These are phyloP conservation scores for Medauroidea extradentata DNA, from an alignment of 1,140 invertebrate genomes.

Conservation along the genomic window DNA sequence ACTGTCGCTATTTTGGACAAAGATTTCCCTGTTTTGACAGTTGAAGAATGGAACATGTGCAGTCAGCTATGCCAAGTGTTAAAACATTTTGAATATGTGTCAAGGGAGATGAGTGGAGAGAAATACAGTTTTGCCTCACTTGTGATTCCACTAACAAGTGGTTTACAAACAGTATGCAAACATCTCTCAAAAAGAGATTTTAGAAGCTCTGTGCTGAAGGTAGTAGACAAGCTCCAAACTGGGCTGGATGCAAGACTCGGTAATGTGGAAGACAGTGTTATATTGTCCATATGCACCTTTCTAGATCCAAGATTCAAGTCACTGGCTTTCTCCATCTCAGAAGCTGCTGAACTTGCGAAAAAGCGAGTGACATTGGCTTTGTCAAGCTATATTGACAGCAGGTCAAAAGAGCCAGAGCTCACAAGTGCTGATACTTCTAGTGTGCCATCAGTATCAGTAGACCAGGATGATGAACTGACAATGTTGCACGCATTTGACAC, in stretches of 20 bases:
- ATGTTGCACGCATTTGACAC: background rate
- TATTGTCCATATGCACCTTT: conserved; percentile 2
- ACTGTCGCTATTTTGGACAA: background rate
- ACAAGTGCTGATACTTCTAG: too few relatives aligned
- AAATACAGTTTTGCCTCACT: conserved; percentile 7
- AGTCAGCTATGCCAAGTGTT: background rate
- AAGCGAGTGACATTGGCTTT: too few relatives aligned
- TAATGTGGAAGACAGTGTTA: conserved; percentile 8
- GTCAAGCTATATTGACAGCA: too few relatives aligned
- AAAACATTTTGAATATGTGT: conserved; percentile 8
- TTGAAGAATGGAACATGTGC: background rate
- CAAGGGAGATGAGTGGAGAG: conserved; percentile 7
- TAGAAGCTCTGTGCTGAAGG: background rate
- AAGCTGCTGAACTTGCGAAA: background rate
- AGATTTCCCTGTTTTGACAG: background rate
- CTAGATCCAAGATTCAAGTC: conserved; percentile 6
- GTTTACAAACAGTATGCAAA: background rate
- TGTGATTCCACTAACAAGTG: conserved; percentile 2
- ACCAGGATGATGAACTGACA: background rate
- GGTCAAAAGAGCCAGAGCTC: too few relatives aligned
- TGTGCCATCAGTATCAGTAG: too few relatives aligned
- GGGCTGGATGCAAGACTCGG: background rate
- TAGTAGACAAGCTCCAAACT: background rate
- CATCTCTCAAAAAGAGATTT: background rate
- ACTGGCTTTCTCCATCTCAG: background rate